Conservation (phyloP, 2,797 vertebrate genomes). For the Neomorphus geoffroyi region DNA sequence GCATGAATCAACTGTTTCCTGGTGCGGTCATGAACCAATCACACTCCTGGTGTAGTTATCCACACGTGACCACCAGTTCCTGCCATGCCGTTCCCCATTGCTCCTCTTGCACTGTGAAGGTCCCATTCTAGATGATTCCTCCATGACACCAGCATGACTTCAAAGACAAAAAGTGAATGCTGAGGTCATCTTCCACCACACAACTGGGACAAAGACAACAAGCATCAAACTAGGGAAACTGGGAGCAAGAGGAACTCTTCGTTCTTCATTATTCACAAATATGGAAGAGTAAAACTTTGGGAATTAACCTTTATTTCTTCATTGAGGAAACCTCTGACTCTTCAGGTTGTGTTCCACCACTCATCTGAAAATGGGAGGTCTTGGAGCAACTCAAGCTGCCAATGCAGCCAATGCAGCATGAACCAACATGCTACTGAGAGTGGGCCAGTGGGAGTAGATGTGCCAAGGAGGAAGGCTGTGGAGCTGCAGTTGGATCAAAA, state of each 20-base stretch:
- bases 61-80: rapidly evolving
- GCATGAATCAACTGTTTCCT: too few species aligned
- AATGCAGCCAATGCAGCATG: background rate
- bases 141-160: background rate
- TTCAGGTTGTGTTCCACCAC: too few species aligned
- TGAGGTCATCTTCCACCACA: background rate
- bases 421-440: too few species aligned
- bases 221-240: background rate
- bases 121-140: rapidly evolving
- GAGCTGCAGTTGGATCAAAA: rapidly evolving
- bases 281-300: background rate
- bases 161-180: rapidly evolving
- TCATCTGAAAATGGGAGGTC: background rate
- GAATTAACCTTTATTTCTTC: background rate
- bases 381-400: background rate
- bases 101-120: too few species aligned
- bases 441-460: background rate
- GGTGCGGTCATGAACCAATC: too few species aligned
- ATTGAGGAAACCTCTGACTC: background rate
- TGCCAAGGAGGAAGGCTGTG: rapidly evolving
- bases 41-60: too few species aligned
- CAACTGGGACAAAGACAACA: rapidly evolving
- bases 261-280: rapidly evolving
- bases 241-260: background rate
- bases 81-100: rapidly evolving